A percentile compares a stretch with the other conserved stretches of the same genome.
These are phyloP conservation scores for Philopedon plagiatum DNA, from an alignment of 2,888 invertebrate species.

Conservation along the genomic window DNA sequence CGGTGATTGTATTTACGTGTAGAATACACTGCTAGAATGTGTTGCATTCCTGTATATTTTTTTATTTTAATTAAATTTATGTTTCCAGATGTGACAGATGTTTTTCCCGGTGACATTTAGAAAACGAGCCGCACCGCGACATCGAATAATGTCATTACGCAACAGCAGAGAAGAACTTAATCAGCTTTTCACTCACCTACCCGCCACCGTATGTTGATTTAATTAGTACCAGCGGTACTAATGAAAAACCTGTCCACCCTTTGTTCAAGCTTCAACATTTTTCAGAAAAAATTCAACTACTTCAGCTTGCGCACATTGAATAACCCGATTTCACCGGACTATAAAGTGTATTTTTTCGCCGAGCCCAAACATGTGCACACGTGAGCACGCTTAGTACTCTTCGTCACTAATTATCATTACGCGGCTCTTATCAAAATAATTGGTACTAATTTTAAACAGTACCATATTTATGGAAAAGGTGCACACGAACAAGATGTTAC, in stretches of 20 bases:
- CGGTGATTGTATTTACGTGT: too few relatives aligned
- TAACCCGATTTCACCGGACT: neutral
- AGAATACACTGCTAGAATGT: too few relatives aligned
- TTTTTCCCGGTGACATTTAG: neutral
- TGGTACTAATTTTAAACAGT: neutral
- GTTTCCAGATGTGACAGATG: neutral
- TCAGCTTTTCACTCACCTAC: neutral
- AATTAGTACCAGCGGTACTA: neutral
- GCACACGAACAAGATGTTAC: conserved; percentile 1
- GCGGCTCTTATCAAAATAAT: neutral
- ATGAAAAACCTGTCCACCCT: neutral
- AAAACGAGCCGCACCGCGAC: neutral
- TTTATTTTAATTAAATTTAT: neutral
- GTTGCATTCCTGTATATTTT: too few relatives aligned
- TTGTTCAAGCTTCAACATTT: neutral
- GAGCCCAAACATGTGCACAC: neutral
- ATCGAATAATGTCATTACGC: neutral
- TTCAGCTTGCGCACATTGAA: neutral
- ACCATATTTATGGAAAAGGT: conserved; percentile 14
- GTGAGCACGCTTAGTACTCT: neutral
- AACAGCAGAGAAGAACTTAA: neutral
- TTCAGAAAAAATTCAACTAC: neutral
- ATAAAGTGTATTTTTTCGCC: neutral
- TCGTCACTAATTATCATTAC: neutral
- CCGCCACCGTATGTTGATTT: neutral